Conservation (phyloP, 2,113 vertebrate species). For the Oncorhynchus mykiss region DNA sequence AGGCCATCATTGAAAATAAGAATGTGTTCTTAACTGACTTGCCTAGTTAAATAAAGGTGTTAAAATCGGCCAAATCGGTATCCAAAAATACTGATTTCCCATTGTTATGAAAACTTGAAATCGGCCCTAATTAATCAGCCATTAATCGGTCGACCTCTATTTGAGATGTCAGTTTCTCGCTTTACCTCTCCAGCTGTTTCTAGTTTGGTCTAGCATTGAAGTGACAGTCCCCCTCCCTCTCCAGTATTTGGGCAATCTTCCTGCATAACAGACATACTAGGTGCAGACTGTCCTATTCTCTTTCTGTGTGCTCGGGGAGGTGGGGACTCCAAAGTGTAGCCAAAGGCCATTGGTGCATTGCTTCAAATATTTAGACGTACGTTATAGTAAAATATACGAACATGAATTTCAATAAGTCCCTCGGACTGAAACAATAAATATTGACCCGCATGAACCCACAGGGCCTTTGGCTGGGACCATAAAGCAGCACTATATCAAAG, state of each 20-base stretch:
- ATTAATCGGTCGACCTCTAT: no score
- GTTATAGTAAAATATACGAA: not conserved
- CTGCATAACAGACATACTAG: slow-evolving; percentile 3
- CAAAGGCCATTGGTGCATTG: slow-evolving; percentile 1
- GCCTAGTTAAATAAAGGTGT: no score
- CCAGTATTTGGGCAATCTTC: not conserved
- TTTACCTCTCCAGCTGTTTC: not conserved
- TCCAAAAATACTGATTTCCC: no score
- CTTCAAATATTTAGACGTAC: not conserved
- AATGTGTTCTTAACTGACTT: no score
- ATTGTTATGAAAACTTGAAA: no score
- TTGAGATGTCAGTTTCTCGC: not conserved
- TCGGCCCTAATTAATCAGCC: no score
- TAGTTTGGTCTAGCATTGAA: not conserved
- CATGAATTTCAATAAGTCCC: slow-evolving; percentile 3
- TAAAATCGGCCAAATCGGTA: no score
- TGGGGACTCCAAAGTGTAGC: not conserved
- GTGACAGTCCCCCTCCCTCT: not conserved
- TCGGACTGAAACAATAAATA: slow-evolving; percentile 3
- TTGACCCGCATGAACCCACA: not conserved
- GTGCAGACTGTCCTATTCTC: not conserved
- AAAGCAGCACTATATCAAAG: not conserved
- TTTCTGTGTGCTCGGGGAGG: not conserved
- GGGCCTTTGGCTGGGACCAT: not conserved
- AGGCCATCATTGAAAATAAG: no score